Evolutionary conservation across 1,140 invertebrate species (phyloP).

Genomic region (Aphidius gifuensis): DNA sequence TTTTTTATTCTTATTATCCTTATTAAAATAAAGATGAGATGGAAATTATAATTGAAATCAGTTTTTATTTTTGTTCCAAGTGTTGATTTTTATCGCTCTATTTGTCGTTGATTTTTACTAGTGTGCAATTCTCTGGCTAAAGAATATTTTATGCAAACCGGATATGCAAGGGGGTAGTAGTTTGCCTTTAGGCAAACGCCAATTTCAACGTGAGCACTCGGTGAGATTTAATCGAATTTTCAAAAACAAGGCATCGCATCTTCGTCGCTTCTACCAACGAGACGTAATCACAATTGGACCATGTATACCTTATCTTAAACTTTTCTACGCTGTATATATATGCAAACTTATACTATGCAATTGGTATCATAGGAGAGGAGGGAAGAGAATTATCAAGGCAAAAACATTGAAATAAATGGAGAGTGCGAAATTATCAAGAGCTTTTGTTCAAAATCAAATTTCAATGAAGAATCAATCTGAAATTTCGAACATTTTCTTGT

Average conservation of each 20-base stretch:
- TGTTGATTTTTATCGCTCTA: not conserved
- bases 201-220: constrained; percentile 11
- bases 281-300: constrained; percentile 9
- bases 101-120: not conserved
- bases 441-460: not conserved
- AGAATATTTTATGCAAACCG: constrained; percentile 39
- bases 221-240: constrained; percentile 36
- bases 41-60: no score
- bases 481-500: no score
- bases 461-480: no score
- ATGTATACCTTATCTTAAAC: not conserved
- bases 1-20: no score
- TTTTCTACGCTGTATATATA: not conserved
- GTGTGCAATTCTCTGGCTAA: constrained; percentile 27
- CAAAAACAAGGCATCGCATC: constrained; percentile 25
- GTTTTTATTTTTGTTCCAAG: no score
- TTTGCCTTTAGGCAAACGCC: constrained; percentile 1
- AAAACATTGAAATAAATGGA: no score
- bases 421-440: no score
- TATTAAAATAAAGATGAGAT: no score
- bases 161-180: constrained; percentile 1
- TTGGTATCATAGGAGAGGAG: no score
- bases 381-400: no score
- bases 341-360: not conserved
- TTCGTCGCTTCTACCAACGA: not conserved